Evolutionary conservation across 2,797 vertebrate species (phyloP), one percentile per base, ranked within the genome.

Genomic region (Bucorvus abyssinicus): DNA sequence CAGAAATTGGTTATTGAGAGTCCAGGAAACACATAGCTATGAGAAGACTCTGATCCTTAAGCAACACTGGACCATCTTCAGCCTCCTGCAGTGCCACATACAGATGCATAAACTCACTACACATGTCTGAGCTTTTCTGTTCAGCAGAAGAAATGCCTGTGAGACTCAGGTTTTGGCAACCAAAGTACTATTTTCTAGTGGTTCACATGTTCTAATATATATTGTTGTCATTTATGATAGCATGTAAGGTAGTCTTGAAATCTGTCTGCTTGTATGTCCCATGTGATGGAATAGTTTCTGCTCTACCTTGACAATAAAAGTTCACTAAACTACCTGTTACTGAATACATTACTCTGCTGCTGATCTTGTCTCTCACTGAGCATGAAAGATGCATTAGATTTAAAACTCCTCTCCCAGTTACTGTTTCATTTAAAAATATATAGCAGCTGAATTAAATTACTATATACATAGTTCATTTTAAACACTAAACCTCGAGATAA

Each of bases 1-100:
- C 95, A 98, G 96, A 98, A 97, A 92, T 74, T 98, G 32, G 79
- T 99, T 38, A 97, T 99, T 91, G 98, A 98, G 90, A 96, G 95
- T 55, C 95, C 91, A 7, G 95, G 91, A 91, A 96, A 95, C 61
- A 97, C 96, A 92, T 92, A 94, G 85, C 84, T 94, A 5, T 63
- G 91, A 82, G 68, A 77, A 88, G 59, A 70, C 55, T 81, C 23
- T 60, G 55, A 76, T 40, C 89, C 57, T 92, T 32, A 49, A 82
- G 91, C 91, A 76, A 76, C 84, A 34, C 17, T 56, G 90, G 95
- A 95, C 96, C 97, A 95, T 87, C 80, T 56, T 87, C 95, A 95
- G 88, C 95, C 94, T 91, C 92, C 94, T 94, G 50, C 67, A 94
- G 76, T 94, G 93, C 84, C 92, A 74, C 90, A 70, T 57, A 61